These are phyloP conservation scores for Thera britannica DNA, from an alignment of 2,888 invertebrate genomes.

Conservation along the genomic window DNA sequence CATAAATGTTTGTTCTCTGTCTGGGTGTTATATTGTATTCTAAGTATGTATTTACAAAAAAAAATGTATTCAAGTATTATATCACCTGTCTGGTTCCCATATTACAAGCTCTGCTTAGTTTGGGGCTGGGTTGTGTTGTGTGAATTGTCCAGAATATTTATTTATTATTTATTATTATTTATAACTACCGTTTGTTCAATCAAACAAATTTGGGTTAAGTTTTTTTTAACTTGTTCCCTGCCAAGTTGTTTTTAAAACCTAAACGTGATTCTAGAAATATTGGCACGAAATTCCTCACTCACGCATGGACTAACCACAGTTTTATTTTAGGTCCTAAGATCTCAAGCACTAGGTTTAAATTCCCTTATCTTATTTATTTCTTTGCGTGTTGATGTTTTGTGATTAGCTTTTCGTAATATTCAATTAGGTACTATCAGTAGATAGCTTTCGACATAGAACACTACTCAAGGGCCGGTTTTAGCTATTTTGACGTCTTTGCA, in stretches of 20 bases:
- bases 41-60: no score
- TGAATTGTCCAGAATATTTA: no score
- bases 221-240: not conserved
- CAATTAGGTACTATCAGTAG: constrained; percentile 19
- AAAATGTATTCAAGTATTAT: no score
- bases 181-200: no score
- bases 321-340: not conserved
- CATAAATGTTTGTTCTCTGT: no score
- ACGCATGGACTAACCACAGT: not conserved
- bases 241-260: not conserved
- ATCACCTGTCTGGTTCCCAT: no score
- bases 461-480: constrained; percentile 21
- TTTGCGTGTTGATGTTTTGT: constrained; percentile 5
- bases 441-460: constrained; percentile 33
- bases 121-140: no score
- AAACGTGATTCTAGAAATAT: constrained; percentile 1
- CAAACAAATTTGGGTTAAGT: no score
- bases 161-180: no score
- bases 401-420: constrained; percentile 34
- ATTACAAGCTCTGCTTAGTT: no score
- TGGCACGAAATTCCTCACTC: constrained; percentile 9
- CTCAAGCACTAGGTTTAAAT: not conserved
- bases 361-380: not conserved
- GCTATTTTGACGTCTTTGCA: not conserved
- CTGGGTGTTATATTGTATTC: no score